Conservation (phyloP, 2,797 vertebrate species). For the Oophaga sylvatica region DNA sequence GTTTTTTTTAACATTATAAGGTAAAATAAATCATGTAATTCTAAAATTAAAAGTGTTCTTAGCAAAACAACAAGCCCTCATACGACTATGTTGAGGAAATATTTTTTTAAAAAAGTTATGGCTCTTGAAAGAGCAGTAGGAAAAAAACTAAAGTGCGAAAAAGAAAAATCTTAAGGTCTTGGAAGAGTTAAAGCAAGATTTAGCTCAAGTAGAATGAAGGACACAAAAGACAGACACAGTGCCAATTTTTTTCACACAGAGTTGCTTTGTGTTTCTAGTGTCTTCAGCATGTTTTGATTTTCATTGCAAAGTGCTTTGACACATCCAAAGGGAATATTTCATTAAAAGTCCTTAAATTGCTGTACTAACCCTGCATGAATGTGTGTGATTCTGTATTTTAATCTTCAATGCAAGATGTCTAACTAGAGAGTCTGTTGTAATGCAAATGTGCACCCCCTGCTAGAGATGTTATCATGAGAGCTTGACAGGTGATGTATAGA, state of each 20-base stretch:
- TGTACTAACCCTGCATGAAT: conserved; percentile 13
- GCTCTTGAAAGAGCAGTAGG: too few species aligned
- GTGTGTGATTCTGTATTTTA: conserved; percentile 15
- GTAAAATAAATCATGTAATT: too few species aligned
- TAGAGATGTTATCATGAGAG: background rate
- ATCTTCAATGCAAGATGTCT: background rate
- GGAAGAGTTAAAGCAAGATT: too few species aligned
- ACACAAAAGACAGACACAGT: too few species aligned
- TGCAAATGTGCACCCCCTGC: conserved; percentile 25
- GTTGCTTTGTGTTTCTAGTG: background rate
- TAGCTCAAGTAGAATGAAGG: too few species aligned
- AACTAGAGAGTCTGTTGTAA: conserved; percentile 16
- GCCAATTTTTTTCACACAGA: background rate
- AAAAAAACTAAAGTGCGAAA: background rate
- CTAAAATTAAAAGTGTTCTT: too few species aligned
- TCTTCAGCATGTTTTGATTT: conserved; percentile 13
- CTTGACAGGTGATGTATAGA: background rate
- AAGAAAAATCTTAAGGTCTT: background rate
- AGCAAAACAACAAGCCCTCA: too few species aligned
- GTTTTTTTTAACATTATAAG: too few species aligned
- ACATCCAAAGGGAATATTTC: conserved; percentile 24
- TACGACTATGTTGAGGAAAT: too few species aligned
- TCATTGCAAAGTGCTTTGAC: conserved; percentile 18
- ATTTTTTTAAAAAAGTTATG: too few species aligned
- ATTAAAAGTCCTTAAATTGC: conserved; percentile 23